These are phyloP conservation scores for Tachysurus fulvidraco DNA, from an alignment of 2,113 vertebrate species.

Conservation along the genomic window DNA sequence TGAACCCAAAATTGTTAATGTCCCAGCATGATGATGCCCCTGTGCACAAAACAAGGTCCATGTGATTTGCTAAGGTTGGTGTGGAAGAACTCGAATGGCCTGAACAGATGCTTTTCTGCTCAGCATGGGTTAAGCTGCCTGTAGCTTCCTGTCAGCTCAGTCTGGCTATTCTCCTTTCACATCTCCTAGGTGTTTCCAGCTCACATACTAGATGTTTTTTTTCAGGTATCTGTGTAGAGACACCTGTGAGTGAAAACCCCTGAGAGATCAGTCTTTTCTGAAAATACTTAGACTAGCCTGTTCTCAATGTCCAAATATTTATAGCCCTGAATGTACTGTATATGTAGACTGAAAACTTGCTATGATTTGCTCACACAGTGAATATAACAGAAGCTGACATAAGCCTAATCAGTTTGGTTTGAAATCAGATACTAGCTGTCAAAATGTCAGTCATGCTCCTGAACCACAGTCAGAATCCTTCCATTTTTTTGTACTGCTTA, in stretches of 20 bases:
- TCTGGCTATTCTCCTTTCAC: not conserved
- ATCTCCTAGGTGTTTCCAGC: not conserved
- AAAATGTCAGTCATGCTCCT: not conserved
- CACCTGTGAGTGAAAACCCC: not conserved
- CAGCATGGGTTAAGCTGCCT: not conserved
- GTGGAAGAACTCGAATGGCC: not conserved
- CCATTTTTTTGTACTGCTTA: too few relatives aligned
- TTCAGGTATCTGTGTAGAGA: not conserved
- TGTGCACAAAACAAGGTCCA: not conserved
- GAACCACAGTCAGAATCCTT: not conserved
- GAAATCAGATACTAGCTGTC: not conserved
- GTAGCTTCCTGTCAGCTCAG: not conserved
- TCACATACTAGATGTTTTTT: not conserved
- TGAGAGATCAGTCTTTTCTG: not conserved
- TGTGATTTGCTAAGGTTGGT: not conserved
- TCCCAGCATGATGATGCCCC: not conserved
- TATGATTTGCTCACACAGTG: not conserved
- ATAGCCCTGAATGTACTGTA: not conserved
- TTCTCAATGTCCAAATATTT: not conserved
- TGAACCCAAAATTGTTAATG: not conserved
- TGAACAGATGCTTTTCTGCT: not conserved
- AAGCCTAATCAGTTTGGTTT: not conserved
- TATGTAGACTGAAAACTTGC: not conserved
- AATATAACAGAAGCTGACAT: not conserved
- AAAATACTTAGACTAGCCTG: not conserved